Base-by-base conservation (phyloP, 1,140 invertebrate genomes). In the Cataglyphis hispanica region DNA sequence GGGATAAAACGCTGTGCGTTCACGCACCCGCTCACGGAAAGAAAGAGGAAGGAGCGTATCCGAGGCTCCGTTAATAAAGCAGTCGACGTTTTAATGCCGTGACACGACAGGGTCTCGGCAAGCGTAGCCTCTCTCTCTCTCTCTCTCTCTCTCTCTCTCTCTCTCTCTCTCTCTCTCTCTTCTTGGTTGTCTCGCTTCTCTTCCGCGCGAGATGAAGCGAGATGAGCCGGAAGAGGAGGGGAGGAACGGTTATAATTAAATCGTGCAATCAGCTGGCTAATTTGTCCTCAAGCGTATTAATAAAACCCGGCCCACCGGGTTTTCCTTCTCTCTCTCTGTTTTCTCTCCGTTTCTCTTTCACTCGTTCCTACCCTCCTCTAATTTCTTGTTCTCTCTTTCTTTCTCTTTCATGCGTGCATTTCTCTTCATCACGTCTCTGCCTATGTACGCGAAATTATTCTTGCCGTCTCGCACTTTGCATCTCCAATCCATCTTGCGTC, bases 201-300 rank as follows among this genome's bases (percentile, higher is more conserved):
- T 46, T 72, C 61, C 60, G 53, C 27, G 25, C 37, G 75, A 56
- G 84, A 84, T 67, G 87, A 56, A 77, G 80, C 88, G 66, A 87
- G 77, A 87, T 72, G 69, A 77, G 66, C 69, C 43, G 72, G 86
- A 86, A 90, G 86, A 92, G 87, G 86, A 90, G 87, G 86, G 80
- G 61, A 83, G 70, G 67, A 67, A 84, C 88, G 86, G 91, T 93
- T 93, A 92, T 94, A 94, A 94, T 94, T 94, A 94, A 94, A 94
- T 94, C 92, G 94, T 93, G 93, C 93, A 94, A 94, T 94, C 93
- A 93, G 92, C 89, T 90, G 91, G 89, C 93, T 94, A 94, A 94
- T 94, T 94, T 94, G 94, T 94, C 94, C 93, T 93, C 93, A 93
- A 94, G 93, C 93, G 92, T 94, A 94, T 94, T 94, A 94, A 94